Conservation (phyloP, 2,113 vertebrate species). For the Tetrax tetrax region DNA sequence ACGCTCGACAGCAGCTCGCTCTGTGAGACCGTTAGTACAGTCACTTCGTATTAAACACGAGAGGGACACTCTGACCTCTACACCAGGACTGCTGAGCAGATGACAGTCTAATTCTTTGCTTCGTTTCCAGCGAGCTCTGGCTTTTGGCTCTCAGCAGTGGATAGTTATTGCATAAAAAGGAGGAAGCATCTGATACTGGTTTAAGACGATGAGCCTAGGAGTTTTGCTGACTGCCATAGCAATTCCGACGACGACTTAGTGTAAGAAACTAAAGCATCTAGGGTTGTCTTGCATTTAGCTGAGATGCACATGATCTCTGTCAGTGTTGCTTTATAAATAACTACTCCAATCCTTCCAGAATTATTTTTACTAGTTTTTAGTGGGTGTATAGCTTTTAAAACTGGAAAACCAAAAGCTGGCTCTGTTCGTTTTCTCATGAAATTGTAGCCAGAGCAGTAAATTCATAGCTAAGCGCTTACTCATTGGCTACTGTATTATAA, state of each 20-base stretch:
- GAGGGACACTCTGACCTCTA: neutral
- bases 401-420: neutral
- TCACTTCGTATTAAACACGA: neutral
- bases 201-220: neutral
- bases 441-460: conserved; percentile 47
- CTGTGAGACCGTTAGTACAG: neutral
- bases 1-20: neutral
- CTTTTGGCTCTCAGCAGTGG: neutral
- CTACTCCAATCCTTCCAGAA: neutral
- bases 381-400: conserved; percentile 7
- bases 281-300: neutral
- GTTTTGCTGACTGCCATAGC: neutral
- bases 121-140: neutral
- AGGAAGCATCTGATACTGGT: neutral
- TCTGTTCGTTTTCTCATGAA: conserved; percentile 34
- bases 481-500: conserved; percentile 59
- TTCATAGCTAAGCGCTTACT: conserved; percentile 49
- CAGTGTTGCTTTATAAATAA: neutral
- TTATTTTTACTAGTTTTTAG: neutral
- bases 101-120: neutral
- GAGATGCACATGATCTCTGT: neutral
- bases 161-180: neutral
- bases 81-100: conserved; percentile 3
- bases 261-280: neutral
- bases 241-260: neutral